Percentiles rank a stretch among this genome's conserved stretches.
phyloP scores from a whole-genome alignment of 2,888 invertebrate genomes.

The Andrena bucephala region DNA sequence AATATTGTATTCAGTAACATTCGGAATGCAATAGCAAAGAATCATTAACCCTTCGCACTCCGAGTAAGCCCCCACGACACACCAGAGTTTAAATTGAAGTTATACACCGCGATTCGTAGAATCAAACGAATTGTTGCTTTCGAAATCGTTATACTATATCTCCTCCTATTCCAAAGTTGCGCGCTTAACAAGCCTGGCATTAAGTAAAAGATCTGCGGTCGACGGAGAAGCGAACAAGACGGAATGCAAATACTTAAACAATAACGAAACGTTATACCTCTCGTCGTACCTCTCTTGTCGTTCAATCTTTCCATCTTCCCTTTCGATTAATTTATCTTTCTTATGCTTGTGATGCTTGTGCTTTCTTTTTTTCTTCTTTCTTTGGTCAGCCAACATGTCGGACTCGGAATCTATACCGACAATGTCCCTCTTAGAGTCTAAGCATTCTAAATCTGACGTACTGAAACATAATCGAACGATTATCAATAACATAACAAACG shows the following conservation, averaged over 20 bases:
- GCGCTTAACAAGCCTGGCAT: too few relatives aligned
- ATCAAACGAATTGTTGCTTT: too few relatives aligned
- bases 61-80: too few relatives aligned
- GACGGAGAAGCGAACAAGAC: too few relatives aligned
- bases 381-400: constrained; percentile 77
- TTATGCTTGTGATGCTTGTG: constrained; percentile 84
- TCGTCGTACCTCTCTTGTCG: constrained; percentile 76
- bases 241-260: too few relatives aligned
- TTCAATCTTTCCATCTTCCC: constrained; percentile 76
- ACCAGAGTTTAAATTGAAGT: too few relatives aligned
- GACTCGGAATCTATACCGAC: constrained; percentile 76
- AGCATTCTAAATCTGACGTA: constrained; percentile 81
- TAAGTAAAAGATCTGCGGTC: too few relatives aligned
- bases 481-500: not conserved
- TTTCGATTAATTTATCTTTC: constrained; percentile 81
- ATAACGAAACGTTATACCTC: not conserved
- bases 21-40: not conserved
- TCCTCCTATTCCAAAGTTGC: too few relatives aligned
- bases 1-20: constrained; percentile 20
- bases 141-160: too few relatives aligned
- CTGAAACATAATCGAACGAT: constrained; percentile 65
- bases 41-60: too few relatives aligned
- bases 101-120: too few relatives aligned
- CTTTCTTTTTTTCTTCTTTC: constrained; percentile 83
- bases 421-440: constrained; percentile 76